A percentile compares a stretch with the other conserved stretches of the same genome.
Conservation (phyloP, 2,113 vertebrate species). For the Thunnus maccoyii region DNA sequence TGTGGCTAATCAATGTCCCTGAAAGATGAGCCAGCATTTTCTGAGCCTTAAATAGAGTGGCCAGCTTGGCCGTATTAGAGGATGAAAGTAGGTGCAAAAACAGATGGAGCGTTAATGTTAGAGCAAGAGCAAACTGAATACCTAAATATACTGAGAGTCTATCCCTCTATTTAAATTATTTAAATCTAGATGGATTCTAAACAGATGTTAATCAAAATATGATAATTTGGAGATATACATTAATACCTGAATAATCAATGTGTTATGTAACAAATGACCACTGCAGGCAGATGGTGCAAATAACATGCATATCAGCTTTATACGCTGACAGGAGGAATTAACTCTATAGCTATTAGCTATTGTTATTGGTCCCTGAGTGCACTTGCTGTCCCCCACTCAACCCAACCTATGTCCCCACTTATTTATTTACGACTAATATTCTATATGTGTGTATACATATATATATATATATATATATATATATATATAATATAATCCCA, state of each 20-base stretch:
- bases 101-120: constrained; percentile 66
- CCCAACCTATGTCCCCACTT: background rate
- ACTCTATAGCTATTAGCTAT: background rate
- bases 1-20: constrained; percentile 80
- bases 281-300: constrained; percentile 23
- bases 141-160: constrained; percentile 10
- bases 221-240: constrained; percentile 19
- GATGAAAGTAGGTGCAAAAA: constrained; percentile 59
- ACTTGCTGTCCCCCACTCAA: background rate
- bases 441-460: no score
- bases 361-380: background rate
- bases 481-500: background rate
- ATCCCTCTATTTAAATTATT: constrained; percentile 9
- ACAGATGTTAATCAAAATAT: constrained; percentile 42
- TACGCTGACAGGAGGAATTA: background rate
- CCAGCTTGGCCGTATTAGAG: constrained; percentile 51
- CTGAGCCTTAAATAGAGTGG: constrained; percentile 70
- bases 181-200: constrained; percentile 19
- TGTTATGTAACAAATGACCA: constrained; percentile 6
- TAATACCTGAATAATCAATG: constrained; percentile 24
- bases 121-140: constrained; percentile 28
- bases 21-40: constrained; percentile 81
- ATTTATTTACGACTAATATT: constrained; percentile 23
- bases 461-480: no score
- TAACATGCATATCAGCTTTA: constrained; percentile 5